Evolutionary conservation across 2,797 vertebrate species (phyloP).

Genomic region (Sebastes elongatus): DNA sequence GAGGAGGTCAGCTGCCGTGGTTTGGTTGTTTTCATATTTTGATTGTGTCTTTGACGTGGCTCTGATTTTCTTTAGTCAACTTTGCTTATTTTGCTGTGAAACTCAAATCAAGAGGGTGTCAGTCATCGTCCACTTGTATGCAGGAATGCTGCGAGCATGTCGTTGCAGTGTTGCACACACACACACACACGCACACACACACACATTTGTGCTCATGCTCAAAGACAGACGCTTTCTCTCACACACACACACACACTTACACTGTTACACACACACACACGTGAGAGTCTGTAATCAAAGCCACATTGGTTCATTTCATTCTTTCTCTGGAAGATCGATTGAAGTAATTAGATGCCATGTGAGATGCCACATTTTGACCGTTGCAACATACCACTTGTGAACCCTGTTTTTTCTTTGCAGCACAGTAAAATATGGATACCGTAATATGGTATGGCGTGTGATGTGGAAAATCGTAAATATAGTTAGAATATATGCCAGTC

Average conservation of each 20-base stretch:
- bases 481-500: conserved; percentile 29
- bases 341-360: conserved; percentile 46
- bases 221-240: conserved; percentile 2
- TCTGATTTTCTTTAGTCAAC: background rate
- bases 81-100: background rate
- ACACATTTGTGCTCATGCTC: conserved; percentile 22
- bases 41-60: background rate
- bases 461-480: conserved; percentile 24
- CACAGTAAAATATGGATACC: conserved; percentile 20
- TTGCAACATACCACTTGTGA: conserved; percentile 36
- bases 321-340: conserved; percentile 40
- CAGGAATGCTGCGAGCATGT: conserved; percentile 39
- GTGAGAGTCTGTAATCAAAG: conserved; percentile 48
- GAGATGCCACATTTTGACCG: conserved; percentile 43
- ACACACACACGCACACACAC: background rate
- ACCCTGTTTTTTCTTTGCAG: conserved; percentile 37
- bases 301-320: conserved; percentile 61
- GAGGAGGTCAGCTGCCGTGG: background rate
- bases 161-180: background rate
- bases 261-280: background rate
- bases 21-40: conserved; percentile 20
- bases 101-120: conserved; percentile 15
- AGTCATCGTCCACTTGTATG: conserved; percentile 8
- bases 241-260: background rate
- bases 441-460: conserved; percentile 1